A percentile compares a stretch with the other conserved stretches of the same genome.
phyloP scores from a whole-genome alignment of 2,797 vertebrate genomes.

The Tragopan temminckii region DNA sequence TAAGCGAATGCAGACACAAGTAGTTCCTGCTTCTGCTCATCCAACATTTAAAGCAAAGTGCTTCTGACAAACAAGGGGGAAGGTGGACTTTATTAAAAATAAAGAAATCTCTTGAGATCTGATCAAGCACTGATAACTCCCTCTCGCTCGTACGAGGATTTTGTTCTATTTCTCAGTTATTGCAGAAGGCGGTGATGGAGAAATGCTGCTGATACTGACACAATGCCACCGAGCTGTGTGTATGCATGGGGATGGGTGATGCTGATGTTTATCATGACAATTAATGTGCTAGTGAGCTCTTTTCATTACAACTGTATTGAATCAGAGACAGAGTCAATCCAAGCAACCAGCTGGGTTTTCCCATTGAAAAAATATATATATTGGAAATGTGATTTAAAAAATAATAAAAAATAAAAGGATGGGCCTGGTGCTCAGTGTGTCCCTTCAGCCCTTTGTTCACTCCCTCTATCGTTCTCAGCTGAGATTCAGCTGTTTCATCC shows the following conservation, averaged over 20 bases:
- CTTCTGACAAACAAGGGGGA: conserved; percentile 63
- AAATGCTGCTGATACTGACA: conserved; percentile 39
- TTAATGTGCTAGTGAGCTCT: conserved; percentile 53
- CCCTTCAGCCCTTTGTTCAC: neutral
- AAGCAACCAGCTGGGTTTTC: neutral
- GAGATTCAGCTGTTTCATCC: neutral
- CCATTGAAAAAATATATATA: neutral
- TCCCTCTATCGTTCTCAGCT: neutral
- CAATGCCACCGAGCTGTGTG: neutral
- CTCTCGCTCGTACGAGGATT: conserved; percentile 20
- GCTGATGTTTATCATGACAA: conserved; percentile 74
- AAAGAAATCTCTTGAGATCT: conserved; percentile 37
- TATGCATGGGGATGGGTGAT: neutral
- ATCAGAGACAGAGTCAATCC: conserved; percentile 49
- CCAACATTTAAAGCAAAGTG: conserved; percentile 49
- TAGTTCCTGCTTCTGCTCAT: conserved; percentile 47
- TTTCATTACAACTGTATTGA: conserved; percentile 59
- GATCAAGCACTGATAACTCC: conserved; percentile 69
- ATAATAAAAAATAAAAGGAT: neutral
- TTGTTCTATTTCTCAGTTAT: conserved; percentile 45
- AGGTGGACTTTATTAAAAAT: conserved; percentile 69
- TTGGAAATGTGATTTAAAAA: neutral
- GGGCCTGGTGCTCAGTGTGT: neutral
- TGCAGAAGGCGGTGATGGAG: neutral
- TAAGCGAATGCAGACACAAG: neutral